These are phyloP conservation scores for Clamator glandarius DNA, from an alignment of 2,797 vertebrate genomes.

Conservation along the genomic window DNA sequence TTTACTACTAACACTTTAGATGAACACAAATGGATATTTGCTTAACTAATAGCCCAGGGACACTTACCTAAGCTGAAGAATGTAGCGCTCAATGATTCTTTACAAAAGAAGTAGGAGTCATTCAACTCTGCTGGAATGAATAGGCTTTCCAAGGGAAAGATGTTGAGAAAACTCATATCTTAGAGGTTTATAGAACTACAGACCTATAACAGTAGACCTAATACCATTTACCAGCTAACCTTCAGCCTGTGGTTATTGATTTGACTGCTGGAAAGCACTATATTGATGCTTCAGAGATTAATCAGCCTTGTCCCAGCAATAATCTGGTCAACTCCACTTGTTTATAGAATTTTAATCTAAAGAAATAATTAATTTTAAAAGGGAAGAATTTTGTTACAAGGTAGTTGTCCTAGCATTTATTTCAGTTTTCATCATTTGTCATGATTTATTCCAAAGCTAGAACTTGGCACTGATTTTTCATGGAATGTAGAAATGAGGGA, in stretches of 20 bases:
- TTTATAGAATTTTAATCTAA: neutral
- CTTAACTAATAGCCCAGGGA: neutral
- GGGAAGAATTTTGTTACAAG: neutral
- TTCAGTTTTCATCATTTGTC: neutral
- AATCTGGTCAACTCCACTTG: neutral
- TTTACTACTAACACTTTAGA: neutral
- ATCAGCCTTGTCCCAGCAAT: neutral
- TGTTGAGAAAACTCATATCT: neutral
- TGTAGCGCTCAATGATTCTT: neutral
- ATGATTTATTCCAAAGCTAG: neutral
- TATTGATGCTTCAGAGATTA: slow-evolving; percentile 13
- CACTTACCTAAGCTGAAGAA: neutral
- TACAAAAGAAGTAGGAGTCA: neutral
- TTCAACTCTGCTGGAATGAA: neutral
- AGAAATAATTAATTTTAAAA: neutral
- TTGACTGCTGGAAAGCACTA: neutral
- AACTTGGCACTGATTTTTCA: neutral
- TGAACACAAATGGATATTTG: neutral
- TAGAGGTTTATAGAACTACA: neutral
- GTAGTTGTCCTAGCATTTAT: neutral
- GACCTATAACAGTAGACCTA: neutral
- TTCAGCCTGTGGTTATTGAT: neutral
- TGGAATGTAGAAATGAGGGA: fast-evolving
- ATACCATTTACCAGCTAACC: neutral
- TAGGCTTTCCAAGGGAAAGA: neutral